Evolutionary conservation across 2,888 invertebrate species (phyloP).

Genomic region (Pristionchus fissidentatus): DNA sequence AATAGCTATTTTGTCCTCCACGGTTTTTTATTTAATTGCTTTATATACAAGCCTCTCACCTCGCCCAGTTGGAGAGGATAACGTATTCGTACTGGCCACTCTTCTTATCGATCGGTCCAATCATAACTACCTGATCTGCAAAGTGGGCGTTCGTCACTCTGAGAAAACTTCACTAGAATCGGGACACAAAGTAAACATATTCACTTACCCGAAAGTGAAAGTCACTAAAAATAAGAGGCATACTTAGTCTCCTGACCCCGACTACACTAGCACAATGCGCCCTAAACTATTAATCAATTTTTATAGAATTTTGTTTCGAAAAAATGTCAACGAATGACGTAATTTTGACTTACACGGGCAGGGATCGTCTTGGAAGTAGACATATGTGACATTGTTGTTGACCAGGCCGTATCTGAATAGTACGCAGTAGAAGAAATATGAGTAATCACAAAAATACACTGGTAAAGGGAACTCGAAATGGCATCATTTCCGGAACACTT

Average conservation of each 20-base stretch:
- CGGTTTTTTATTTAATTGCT: too few species aligned
- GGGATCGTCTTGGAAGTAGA: conserved; percentile 67
- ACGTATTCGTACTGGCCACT: conserved; percentile 67
- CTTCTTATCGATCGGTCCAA: conserved; percentile 57
- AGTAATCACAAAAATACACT: background rate
- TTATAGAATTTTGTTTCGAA: background rate
- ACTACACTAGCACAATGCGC: background rate
- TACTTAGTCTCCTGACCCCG: background rate
- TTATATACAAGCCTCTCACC: conserved; percentile 45
- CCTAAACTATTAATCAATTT: background rate
- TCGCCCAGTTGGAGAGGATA: conserved; percentile 68
- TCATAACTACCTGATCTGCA: conserved; percentile 62
- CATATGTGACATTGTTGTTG: conserved; percentile 58
- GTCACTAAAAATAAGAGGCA: background rate
- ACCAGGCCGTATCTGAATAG: conserved; percentile 66
- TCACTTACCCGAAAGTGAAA: background rate
- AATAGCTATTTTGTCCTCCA: background rate
- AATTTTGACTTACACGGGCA: conserved; percentile 65
- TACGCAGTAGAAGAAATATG: too few species aligned
- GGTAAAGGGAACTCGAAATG: too few species aligned
- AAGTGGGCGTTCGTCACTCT: too few species aligned
- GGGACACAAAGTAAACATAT: background rate
- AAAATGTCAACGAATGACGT: too few species aligned
- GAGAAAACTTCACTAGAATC: background rate
- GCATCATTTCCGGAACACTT: too few species aligned